Conservation (phyloP, 1,140 invertebrate species). For the Pseudoatta argentina region DNA sequence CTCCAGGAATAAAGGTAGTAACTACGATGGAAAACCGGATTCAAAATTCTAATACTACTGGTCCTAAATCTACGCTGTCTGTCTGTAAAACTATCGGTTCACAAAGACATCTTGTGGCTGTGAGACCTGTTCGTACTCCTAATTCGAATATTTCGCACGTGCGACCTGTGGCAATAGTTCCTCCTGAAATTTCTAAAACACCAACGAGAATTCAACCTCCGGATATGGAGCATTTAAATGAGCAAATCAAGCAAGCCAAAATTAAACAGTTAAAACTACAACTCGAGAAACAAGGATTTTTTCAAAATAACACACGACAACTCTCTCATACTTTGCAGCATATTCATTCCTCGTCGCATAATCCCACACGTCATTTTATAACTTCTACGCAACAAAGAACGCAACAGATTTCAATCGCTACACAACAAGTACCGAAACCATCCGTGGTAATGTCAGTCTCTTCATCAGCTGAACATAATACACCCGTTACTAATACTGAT, state of each 20-base stretch:
- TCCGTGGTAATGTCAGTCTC: constrained; percentile 61
- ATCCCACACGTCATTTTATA: constrained; percentile 17
- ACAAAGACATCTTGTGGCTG: constrained; percentile 62
- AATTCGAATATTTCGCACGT: constrained; percentile 34
- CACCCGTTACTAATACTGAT: background rate
- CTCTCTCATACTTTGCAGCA: constrained; percentile 59
- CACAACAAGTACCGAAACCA: constrained; percentile 77
- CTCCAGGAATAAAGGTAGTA: constrained; percentile 50
- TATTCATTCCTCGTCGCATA: constrained; percentile 43
- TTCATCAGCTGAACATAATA: constrained; percentile 28
- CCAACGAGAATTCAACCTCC: constrained; percentile 61
- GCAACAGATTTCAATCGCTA: constrained; percentile 79
- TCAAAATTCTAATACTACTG: constrained; percentile 60
- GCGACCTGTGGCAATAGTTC: constrained; percentile 63
- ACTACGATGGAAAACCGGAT: constrained; percentile 40
- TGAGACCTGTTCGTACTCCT: constrained; percentile 44
- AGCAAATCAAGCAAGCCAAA: constrained; percentile 79
- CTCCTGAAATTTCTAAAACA: constrained; percentile 63
- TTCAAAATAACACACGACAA: constrained; percentile 59
- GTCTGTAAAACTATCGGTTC: constrained; percentile 59
- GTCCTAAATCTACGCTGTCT: constrained; percentile 41
- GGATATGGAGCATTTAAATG: constrained; percentile 79
- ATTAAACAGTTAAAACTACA: constrained; percentile 68
- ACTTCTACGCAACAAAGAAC: constrained; percentile 76
- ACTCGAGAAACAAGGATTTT: constrained; percentile 56